Evolutionary conservation across 2,113 vertebrate genomes (phyloP).

Genomic region (Mionectes macconnelli): DNA sequence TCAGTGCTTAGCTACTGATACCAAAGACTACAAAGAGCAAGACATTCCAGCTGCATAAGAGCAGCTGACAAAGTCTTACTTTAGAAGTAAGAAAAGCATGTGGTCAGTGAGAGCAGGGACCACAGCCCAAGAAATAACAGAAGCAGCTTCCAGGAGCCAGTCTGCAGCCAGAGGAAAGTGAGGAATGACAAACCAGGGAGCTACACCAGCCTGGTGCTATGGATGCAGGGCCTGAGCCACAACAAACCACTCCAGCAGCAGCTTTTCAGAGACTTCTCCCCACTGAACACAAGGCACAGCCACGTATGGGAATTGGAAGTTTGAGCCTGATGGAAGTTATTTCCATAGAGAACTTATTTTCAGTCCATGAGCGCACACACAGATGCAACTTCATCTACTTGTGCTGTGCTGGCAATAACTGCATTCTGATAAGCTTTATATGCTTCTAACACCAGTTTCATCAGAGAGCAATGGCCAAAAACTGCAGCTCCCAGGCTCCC

Average conservation of each 20-base stretch:
- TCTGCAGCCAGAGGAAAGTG: background rate
- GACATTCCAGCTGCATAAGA: background rate
- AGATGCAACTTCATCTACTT: background rate
- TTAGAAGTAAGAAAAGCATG: background rate
- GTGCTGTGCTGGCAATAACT: background rate
- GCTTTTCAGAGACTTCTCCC: background rate
- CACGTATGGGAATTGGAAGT: background rate
- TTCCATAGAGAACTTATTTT: background rate
- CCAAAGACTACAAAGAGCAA: background rate
- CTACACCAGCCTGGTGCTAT: background rate
- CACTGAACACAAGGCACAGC: background rate
- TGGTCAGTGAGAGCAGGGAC: background rate
- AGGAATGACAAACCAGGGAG: background rate
- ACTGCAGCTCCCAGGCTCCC: accelerated
- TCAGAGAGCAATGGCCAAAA: background rate
- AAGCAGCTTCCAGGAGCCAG: background rate
- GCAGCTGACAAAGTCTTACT: background rate
- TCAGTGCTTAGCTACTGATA: background rate
- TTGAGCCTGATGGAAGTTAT: background rate
- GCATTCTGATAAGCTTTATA: background rate
- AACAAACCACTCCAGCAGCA: background rate
- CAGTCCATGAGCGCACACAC: background rate
- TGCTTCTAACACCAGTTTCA: background rate
- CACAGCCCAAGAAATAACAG: background rate
- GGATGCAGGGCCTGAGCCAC: background rate